These are phyloP conservation scores for Neodon shergylaensis DNA, from an alignment of 2,113 vertebrate species.

Conservation along the genomic window DNA sequence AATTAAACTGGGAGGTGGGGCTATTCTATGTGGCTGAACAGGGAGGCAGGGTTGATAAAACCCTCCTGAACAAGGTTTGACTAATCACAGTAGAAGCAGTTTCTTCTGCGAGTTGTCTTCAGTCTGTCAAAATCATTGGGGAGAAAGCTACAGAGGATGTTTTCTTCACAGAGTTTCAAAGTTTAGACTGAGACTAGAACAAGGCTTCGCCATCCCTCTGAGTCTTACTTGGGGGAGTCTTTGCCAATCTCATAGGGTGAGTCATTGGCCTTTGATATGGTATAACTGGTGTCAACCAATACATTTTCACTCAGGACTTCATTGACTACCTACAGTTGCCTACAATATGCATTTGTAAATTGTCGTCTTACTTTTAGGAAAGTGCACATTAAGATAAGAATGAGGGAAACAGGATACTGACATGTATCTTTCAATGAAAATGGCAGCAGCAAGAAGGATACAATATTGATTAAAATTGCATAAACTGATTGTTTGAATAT, in stretches of 20 bases:
- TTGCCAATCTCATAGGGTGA: no score
- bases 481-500: not conserved
- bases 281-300: no score
- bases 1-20: not conserved
- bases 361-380: not conserved
- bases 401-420: not conserved
- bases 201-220: fast-evolving
- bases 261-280: no score
- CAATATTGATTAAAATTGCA: not conserved
- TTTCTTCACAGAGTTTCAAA: not conserved
- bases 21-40: not conserved
- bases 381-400: not conserved
- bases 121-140: not conserved
- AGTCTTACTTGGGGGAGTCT: not conserved
- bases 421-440: not conserved
- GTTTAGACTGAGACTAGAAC: not conserved
- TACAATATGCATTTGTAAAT: not conserved
- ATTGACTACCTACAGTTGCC: not conserved
- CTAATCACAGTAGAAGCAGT: no score
- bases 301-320: no score
- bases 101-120: not conserved
- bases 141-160: not conserved
- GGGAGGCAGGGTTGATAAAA: not conserved
- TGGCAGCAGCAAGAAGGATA: not conserved
- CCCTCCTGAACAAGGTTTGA: not conserved